Evolutionary conservation across 2,113 vertebrate species (phyloP).

Genomic region (Plotosus lineatus): DNA sequence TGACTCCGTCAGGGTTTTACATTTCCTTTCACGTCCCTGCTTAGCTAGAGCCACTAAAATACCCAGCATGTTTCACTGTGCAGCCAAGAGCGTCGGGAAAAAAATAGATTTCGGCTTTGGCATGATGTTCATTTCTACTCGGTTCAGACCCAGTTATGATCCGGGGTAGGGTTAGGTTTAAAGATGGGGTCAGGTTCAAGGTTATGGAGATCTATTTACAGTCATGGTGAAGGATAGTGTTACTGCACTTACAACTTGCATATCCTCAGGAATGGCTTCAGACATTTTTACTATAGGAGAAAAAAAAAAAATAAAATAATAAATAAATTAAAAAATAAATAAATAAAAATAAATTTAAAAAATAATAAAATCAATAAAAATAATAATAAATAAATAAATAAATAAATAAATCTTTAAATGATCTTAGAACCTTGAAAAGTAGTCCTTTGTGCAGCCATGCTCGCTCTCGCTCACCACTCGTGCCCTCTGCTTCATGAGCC

Average conservation of each 20-base stretch:
- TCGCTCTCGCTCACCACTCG: slow-evolving; percentile 7
- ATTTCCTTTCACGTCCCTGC: slow-evolving; percentile 66
- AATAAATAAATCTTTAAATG: slow-evolving; percentile 29
- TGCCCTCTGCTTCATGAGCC: slow-evolving; percentile 27
- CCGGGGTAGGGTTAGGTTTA: background rate
- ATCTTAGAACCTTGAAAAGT: slow-evolving; percentile 8
- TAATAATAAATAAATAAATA: too few species aligned
- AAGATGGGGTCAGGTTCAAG: slow-evolving; percentile 24
- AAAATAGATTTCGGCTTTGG: slow-evolving; percentile 27
- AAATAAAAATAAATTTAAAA: too few species aligned
- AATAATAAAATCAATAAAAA: too few species aligned
- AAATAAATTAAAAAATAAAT: too few species aligned
- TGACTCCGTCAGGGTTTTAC: slow-evolving; percentile 65
- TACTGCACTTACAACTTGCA: slow-evolving; percentile 19
- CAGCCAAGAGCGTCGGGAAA: slow-evolving; percentile 15
- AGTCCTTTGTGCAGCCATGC: slow-evolving; percentile 18
- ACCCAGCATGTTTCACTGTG: slow-evolving; percentile 36
- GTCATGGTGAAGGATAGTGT: slow-evolving; percentile 18
- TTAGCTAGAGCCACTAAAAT: slow-evolving; percentile 42
- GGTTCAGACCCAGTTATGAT: slow-evolving; percentile 8
- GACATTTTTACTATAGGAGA: background rate
- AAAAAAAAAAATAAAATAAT: too few species aligned
- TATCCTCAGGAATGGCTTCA: slow-evolving; percentile 16
- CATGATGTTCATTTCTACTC: slow-evolving; percentile 9
- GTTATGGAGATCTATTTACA: slow-evolving; percentile 17